Base-by-base conservation (phyloP, 2,797 vertebrate species). In the Enteromius unitaeniatus region DNA sequence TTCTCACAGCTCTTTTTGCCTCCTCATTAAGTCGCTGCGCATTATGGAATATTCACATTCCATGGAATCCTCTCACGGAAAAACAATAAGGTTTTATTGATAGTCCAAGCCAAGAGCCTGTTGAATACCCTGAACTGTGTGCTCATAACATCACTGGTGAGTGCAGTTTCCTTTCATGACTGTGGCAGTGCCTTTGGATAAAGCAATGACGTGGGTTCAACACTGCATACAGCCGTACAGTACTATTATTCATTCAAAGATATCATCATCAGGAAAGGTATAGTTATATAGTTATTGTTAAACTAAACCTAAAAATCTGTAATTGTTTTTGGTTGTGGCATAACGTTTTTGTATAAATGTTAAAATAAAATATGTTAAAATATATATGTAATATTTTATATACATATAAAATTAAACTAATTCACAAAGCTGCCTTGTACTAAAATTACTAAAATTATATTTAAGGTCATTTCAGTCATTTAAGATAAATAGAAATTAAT, bases 21-120 rank as follows among this genome's bases (percentile, higher is more conserved):
- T 51, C 62, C 68, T 72, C 53, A 78, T 84, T 70, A 78, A 55
- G n/a, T 34, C 72, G 47, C 37, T 51, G 77, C 47, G 17, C 69
- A 49, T 69, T 79, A 40, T 26, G 31, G 45, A 78, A 74, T 40
- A 58, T 65, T 70, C 51, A 70, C 82, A 70, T 28, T 78, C 37
- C 28, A 60, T 83, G 51, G 37, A 60, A 45, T 26, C n/a, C 60
- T 60, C 13, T 34, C n/a, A 65, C 7, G 6, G 55, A 68, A 82
- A 69, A 76, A 84, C 58, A 53, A 72, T 75, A 64, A 65, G 65
- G 73, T 62, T 77, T 78, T 80, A 84, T 72, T 55, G 53, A 80
- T 21, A 28, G 13, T 34, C 23, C 11, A 19, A 77, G 19, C 65
- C 49, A 49, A 62, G 42, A 19, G 31, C 17, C 68, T 62, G 40